phyloP scores from a whole-genome alignment of 2,888 invertebrate genomes.

The Catocala nupta region DNA sequence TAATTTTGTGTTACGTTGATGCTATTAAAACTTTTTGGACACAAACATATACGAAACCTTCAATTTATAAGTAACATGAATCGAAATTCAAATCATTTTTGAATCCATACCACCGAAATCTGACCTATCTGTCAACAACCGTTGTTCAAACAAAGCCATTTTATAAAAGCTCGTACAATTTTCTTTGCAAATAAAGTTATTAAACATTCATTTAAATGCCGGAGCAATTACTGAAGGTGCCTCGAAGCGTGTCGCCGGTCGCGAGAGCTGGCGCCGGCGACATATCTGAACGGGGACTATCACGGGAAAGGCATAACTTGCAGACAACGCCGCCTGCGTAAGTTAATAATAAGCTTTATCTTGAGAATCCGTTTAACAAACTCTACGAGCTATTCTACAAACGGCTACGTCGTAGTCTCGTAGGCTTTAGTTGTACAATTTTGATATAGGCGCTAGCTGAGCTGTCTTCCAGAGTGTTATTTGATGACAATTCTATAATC shows the following conservation, averaged over 20 bases:
- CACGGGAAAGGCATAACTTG: slow-evolving; percentile 71
- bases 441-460: too few species aligned
- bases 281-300: slow-evolving; percentile 76
- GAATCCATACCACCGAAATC: slow-evolving; percentile 46
- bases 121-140: slow-evolving; percentile 19
- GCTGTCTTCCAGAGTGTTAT: too few species aligned
- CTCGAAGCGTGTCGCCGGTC: slow-evolving; percentile 72
- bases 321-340: slow-evolving; percentile 75
- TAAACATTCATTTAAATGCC: slow-evolving; percentile 59
- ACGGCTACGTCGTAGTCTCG: slow-evolving; percentile 4
- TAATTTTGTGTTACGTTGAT: too few species aligned
- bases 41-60: background rate
- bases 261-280: slow-evolving; percentile 78
- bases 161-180: slow-evolving; percentile 4
- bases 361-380: background rate
- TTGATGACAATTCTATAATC: too few species aligned
- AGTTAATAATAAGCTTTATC: slow-evolving; percentile 21
- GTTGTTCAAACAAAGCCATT: slow-evolving; percentile 3
- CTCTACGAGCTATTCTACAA: background rate
- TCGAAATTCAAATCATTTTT: slow-evolving; percentile 35
- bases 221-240: slow-evolving; percentile 68
- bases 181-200: slow-evolving; percentile 11
- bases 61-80: slow-evolving; percentile 14
- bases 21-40: too few species aligned
- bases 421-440: too few species aligned